These are phyloP conservation scores for Thalpophila matura DNA, from an alignment of 2,888 invertebrate species.

Conservation along the genomic window DNA sequence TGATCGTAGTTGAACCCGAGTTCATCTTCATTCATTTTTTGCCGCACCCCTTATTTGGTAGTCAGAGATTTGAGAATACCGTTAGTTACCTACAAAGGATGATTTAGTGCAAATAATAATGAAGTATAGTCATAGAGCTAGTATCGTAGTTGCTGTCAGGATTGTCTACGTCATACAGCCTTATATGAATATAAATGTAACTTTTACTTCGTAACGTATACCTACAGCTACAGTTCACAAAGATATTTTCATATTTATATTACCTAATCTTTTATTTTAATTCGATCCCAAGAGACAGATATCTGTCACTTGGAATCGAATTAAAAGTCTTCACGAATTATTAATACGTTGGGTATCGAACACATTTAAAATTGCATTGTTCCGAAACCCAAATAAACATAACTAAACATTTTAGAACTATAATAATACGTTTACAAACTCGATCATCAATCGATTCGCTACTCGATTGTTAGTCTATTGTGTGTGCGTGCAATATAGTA, in stretches of 20 bases:
- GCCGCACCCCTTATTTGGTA: conserved; percentile 20
- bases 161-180: too few species aligned
- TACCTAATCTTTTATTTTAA: too few species aligned
- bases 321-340: too few species aligned
- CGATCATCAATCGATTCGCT: conserved; percentile 5
- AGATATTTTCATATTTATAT: too few species aligned
- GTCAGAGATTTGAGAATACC: conserved; percentile 35
- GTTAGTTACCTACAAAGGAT: conserved; percentile 28
- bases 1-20: conserved; percentile 24
- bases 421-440: conserved; percentile 22
- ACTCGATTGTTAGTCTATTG: conserved; percentile 8
- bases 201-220: too few species aligned
- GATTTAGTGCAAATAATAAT: background rate
- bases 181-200: too few species aligned
- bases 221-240: too few species aligned
- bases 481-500: conserved; percentile 1
- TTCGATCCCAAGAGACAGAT: too few species aligned
- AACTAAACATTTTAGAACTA: conserved; percentile 6
- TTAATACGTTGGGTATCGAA: too few species aligned
- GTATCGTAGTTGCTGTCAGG: background rate
- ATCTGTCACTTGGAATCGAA: too few species aligned
- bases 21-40: conserved; percentile 49
- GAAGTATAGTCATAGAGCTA: background rate
- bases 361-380: too few species aligned
- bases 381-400: background rate